Evolutionary conservation across 2,888 invertebrate species (phyloP).

Genomic region (Nezara viridula): DNA sequence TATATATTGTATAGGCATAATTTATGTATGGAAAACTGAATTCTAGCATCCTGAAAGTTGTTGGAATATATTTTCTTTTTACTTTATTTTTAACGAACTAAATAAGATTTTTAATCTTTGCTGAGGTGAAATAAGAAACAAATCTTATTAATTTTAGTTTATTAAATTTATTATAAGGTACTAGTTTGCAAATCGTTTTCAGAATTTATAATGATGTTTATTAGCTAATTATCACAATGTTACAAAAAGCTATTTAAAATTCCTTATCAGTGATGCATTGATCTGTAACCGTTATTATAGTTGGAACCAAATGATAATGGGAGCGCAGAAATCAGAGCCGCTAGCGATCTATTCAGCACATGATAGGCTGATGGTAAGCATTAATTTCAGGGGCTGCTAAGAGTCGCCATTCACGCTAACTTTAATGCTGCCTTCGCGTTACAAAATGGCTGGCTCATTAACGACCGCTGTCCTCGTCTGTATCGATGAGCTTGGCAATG

Average conservation of each 20-base stretch:
- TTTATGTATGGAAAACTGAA: too few species aligned
- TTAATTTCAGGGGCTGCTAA: not conserved
- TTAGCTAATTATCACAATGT: too few species aligned
- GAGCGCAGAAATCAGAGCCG: not conserved
- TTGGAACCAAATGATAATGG: not conserved
- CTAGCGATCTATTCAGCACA: not conserved
- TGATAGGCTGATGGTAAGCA: constrained; percentile 15
- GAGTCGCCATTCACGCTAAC: not conserved
- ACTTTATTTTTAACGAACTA: too few species aligned
- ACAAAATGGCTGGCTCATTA: constrained; percentile 28
- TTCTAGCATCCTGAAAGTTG: too few species aligned
- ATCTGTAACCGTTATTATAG: not conserved
- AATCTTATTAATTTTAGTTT: too few species aligned
- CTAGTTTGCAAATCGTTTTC: too few species aligned
- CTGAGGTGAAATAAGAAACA: too few species aligned
- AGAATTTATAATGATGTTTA: too few species aligned
- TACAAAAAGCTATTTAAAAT: not conserved
- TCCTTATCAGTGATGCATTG: not conserved
- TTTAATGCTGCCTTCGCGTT: constrained; percentile 33
- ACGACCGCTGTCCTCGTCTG: not conserved
- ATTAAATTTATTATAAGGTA: too few species aligned
- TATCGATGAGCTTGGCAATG: not conserved
- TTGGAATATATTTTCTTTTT: too few species aligned
- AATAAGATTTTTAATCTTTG: too few species aligned
- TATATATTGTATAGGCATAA: too few species aligned